A percentile compares a stretch with the other conserved stretches of the same genome.
phyloP scores from a whole-genome alignment of 2,888 invertebrate genomes.

The Brachylomia viminalis region DNA sequence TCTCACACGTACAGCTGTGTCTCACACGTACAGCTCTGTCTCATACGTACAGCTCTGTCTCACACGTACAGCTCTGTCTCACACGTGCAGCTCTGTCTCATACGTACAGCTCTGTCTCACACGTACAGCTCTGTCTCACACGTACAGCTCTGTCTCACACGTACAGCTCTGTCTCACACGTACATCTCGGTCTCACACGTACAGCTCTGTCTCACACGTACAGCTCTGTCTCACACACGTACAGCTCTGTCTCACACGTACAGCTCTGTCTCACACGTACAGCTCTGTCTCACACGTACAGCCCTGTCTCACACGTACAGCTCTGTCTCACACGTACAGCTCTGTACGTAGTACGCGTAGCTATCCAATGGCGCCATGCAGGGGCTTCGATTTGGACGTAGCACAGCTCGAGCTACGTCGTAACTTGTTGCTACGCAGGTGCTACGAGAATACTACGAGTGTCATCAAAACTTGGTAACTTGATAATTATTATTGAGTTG shows the following conservation, averaged over 20 bases:
- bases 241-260: background rate
- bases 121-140: background rate
- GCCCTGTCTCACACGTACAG: background rate
- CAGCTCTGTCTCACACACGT: background rate
- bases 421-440: constrained; percentile 31
- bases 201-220: background rate
- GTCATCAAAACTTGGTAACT: background rate
- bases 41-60: background rate
- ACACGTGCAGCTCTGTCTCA: background rate
- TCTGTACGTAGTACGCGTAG: background rate
- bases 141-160: background rate
- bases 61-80: background rate
- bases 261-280: background rate
- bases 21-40: background rate
- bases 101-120: background rate
- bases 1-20: background rate
- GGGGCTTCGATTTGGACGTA: background rate
- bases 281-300: background rate
- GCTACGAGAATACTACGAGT: constrained; percentile 1
- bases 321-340: background rate
- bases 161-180: background rate
- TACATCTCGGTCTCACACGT: background rate
- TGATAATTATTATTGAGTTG: background rate
- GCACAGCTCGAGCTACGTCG: constrained; percentile 19
- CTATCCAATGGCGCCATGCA: background rate